Percentiles rank a stretch among this genome's conserved stretches.
Evolutionary conservation across 2,113 vertebrate species (phyloP).

Genomic region (Aegypius monachus): DNA sequence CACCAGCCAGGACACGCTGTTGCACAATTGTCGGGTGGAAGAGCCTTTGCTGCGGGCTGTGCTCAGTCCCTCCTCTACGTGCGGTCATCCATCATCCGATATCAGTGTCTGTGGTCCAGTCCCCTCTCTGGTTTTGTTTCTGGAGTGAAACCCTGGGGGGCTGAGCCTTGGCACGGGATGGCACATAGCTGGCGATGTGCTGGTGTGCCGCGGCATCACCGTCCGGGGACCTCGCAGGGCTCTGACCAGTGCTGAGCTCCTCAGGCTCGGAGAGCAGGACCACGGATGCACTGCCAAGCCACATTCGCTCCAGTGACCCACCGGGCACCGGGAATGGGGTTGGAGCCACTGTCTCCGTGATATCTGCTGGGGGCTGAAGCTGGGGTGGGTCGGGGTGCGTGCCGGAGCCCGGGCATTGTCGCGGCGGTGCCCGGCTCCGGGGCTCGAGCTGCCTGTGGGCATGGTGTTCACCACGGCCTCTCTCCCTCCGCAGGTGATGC

Average conservation of each 20-base stretch:
- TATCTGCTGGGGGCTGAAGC: accelerated
- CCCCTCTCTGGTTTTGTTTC: neutral
- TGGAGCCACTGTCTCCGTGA: accelerated
- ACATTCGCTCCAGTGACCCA: accelerated
- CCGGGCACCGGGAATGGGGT: accelerated
- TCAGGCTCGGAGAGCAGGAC: neutral
- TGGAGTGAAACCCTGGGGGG: neutral
- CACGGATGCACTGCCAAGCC: accelerated
- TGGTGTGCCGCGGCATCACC: accelerated
- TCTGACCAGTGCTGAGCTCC: neutral
- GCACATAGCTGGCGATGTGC: accelerated
- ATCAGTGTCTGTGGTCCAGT: accelerated
- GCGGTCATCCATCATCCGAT: accelerated
- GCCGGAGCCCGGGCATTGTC: neutral
- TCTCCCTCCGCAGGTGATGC: slow-evolving; percentile 84
- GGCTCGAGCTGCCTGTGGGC: accelerated
- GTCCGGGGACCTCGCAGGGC: accelerated
- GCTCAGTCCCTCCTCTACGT: accelerated
- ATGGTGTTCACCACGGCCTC: neutral
- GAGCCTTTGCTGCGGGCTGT: accelerated
- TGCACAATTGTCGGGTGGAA: neutral
- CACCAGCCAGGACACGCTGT: neutral
- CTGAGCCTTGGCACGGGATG: neutral
- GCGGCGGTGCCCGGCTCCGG: accelerated
- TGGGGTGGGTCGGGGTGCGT: accelerated